A percentile compares a stretch with the other conserved stretches of the same genome.
phyloP scores from a whole-genome alignment of 2,888 invertebrate species.

The Lacanobia wlatinum region DNA sequence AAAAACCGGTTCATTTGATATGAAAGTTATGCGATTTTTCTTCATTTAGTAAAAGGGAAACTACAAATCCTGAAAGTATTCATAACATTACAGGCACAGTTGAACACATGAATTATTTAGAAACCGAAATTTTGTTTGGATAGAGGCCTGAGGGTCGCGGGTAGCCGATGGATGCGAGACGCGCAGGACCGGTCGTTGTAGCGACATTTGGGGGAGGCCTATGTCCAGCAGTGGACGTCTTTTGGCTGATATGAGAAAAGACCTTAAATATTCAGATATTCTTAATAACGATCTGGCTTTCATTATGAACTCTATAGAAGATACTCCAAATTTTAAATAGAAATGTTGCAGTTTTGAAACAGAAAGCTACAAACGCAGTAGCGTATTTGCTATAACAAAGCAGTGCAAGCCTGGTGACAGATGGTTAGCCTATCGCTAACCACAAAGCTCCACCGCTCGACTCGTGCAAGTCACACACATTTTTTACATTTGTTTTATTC shows the following conservation, averaged over 20 bases:
- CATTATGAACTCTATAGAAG: not conserved
- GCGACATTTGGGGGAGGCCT: too few relatives aligned
- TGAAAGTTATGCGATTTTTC: conserved; percentile 38
- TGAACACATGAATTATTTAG: conserved; percentile 12
- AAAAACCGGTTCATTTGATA: conserved; percentile 38
- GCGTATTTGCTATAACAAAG: conserved; percentile 6
- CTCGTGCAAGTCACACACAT: conserved; percentile 5
- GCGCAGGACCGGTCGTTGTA: too few relatives aligned
- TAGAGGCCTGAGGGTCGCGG: too few relatives aligned
- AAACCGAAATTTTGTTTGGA: too few relatives aligned
- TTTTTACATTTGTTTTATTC: conserved; percentile 10
- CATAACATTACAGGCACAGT: conserved; percentile 6
- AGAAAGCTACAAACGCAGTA: too few relatives aligned
- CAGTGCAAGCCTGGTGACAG: conserved; percentile 29
- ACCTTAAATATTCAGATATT: not conserved
- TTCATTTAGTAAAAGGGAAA: conserved; percentile 19
- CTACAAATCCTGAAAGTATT: not conserved
- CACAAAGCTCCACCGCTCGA: conserved; percentile 19
- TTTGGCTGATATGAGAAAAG: too few relatives aligned
- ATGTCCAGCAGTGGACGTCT: too few relatives aligned
- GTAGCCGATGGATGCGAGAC: too few relatives aligned
- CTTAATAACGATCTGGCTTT: not conserved
- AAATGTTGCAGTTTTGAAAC: not conserved
- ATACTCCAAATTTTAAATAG: not conserved
- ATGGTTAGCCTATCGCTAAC: conserved; percentile 27